Conservation (phyloP, 2,797 vertebrate species). For the Phrynocephalus vlangalii region DNA sequence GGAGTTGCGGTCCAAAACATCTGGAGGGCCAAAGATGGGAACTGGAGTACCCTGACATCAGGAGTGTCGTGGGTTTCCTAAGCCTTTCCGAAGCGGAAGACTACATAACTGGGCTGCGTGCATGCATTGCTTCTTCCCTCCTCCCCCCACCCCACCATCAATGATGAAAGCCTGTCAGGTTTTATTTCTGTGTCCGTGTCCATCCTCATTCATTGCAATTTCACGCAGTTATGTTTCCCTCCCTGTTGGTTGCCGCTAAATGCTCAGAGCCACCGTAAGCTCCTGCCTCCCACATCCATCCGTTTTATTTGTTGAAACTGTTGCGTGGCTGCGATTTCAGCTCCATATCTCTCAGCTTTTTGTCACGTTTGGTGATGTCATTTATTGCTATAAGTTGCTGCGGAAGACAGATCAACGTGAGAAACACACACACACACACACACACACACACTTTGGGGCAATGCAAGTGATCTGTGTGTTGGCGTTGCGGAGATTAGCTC, state of each 20-base stretch:
- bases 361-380: background rate
- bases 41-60: background rate
- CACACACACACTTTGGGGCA: background rate
- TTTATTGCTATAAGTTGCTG: constrained; percentile 27
- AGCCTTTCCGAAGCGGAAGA: background rate
- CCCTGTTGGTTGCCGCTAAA: constrained; percentile 56
- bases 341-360: constrained; percentile 75
- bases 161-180: constrained; percentile 38
- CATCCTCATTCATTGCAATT: constrained; percentile 31
- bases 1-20: too few species aligned
- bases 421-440: too few species aligned
- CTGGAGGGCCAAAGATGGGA: background rate
- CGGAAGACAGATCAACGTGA: background rate
- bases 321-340: constrained; percentile 51
- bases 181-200: constrained; percentile 26
- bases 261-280: constrained; percentile 53
- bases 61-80: background rate
- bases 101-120: background rate
- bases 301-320: constrained; percentile 62
- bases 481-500: too few species aligned
- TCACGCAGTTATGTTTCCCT: constrained; percentile 55
- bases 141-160: constrained; percentile 31
- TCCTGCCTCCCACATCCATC: constrained; percentile 52
- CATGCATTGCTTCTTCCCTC: constrained; percentile 20
- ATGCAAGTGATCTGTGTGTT: background rate